These are phyloP conservation scores for Phyllotreta striolata DNA, from an alignment of 2,888 invertebrate species.

Conservation along the genomic window DNA sequence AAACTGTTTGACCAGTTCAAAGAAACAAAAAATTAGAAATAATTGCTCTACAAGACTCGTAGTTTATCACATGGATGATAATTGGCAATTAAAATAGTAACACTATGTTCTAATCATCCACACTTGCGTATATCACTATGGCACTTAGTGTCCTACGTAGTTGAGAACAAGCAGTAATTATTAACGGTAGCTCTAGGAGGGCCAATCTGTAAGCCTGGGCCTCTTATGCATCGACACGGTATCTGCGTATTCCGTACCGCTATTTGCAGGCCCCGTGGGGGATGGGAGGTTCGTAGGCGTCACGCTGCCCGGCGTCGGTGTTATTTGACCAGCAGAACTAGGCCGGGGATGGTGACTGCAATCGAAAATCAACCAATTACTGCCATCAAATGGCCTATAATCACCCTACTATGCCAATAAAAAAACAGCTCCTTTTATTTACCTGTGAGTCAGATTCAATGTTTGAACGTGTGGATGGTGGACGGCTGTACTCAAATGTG, in stretches of 20 bases:
- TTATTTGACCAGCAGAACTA: constrained; percentile 67
- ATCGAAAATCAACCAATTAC: constrained; percentile 1
- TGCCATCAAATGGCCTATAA: constrained; percentile 1
- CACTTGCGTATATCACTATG: constrained; percentile 58
- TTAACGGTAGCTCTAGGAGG: constrained; percentile 72
- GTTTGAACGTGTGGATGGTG: constrained; percentile 64
- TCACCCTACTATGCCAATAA: no score
- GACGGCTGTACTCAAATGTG: constrained; percentile 55
- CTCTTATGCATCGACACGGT: constrained; percentile 78
- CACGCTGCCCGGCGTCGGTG: constrained; percentile 74
- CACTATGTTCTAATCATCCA: constrained; percentile 55
- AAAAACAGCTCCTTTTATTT: no score
- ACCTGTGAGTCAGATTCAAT: constrained; percentile 63
- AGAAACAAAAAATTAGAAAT: constrained; percentile 40
- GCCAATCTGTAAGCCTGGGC: constrained; percentile 90
- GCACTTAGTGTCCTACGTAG: constrained; percentile 57
- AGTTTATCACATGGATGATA: constrained; percentile 63
- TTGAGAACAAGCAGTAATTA: constrained; percentile 35
- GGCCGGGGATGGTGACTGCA: constrained; percentile 63
- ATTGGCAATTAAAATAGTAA: constrained; percentile 59
- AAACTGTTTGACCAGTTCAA: constrained; percentile 42
- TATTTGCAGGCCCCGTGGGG: constrained; percentile 63
- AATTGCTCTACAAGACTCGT: constrained; percentile 56
- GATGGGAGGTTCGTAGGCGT: constrained; percentile 86
- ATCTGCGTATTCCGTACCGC: constrained; percentile 68